Base-by-base conservation (phyloP, 2,797 vertebrate species). In the Austrolebias charrua region DNA sequence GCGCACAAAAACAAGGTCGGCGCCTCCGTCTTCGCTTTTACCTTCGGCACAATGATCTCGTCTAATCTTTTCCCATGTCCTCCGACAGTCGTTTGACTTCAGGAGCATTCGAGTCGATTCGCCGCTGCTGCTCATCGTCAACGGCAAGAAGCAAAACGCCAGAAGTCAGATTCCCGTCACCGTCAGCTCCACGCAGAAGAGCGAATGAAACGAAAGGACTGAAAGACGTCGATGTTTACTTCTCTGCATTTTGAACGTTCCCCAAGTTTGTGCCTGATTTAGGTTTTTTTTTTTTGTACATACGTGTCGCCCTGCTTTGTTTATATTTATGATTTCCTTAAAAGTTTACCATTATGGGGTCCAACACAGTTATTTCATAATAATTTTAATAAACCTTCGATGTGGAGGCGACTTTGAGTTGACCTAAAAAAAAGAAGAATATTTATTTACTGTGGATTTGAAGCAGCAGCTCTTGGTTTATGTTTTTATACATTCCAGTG, bases 51-150 rank as follows among this genome's bases (percentile, higher is more conserved):
- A 43, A 9, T 4, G 3, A 13, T 1, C 24, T 2, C 9, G 2
- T 33, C 51, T 79, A 11, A 76, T 49, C n/a, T n/a, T 20, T 24
- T 43, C 0, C 1, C 4, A 0, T 53, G 20, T 8, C 33, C 33
- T 65, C n/a, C 43, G 44, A 42, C 76, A 97, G 95, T 89, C 90
- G 0, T 95, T 92, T 71, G 90, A 93, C 69, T 96, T 97, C 83
- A 91, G 92, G 72, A 94, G 94, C 81, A 90, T 97, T 85, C 94
- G 95, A 5, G 94, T 97, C 82, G 95, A 96, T 73, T 94, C 95
- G 0, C 95, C 95, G 14, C 86, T 96, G 58, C 86, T 94, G 43
- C 90, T 96, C 16, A 90, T 97, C 16, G 95, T 97, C 76, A 97
- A 97, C 5, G 94, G 95, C 35, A 97, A 95, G 81, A 92, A 84